Conservation (phyloP, 2,888 invertebrate species). For the Tillus elongatus region DNA sequence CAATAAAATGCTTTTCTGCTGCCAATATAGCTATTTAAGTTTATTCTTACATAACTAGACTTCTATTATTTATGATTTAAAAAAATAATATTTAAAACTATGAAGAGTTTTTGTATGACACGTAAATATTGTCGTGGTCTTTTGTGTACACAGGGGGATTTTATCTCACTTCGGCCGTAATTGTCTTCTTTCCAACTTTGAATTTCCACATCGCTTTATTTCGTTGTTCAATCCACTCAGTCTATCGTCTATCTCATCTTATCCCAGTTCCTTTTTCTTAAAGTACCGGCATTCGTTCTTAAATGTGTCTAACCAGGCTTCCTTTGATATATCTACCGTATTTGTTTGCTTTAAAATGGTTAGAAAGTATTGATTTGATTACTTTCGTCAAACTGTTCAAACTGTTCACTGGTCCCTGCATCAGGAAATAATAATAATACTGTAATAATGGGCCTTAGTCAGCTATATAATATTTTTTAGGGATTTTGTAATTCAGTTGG, state of each 20-base stretch:
- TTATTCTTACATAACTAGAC: too few species aligned
- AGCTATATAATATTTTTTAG: too few species aligned
- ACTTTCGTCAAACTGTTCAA: too few species aligned
- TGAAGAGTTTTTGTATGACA: too few species aligned
- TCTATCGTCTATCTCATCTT: constrained; percentile 38
- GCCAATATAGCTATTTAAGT: too few species aligned
- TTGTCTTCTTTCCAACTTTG: constrained; percentile 35
- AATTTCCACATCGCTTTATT: constrained; percentile 39
- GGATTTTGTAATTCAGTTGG: too few species aligned
- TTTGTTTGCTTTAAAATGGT: constrained; percentile 34
- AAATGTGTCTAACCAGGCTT: constrained; percentile 35
- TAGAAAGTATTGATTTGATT: constrained; percentile 31
- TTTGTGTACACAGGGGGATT: constrained; percentile 21
- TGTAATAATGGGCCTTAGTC: too few species aligned
- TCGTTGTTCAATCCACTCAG: constrained; percentile 38
- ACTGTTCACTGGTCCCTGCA: too few species aligned
- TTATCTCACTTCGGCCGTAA: constrained; percentile 32
- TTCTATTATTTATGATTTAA: too few species aligned
- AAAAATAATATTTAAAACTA: too few species aligned
- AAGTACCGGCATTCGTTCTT: constrained; percentile 35
- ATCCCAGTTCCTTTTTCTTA: constrained; percentile 34
- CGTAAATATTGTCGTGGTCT: constrained; percentile 21
- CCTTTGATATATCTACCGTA: constrained; percentile 38
- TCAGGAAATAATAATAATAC: too few species aligned
- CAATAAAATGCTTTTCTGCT: too few species aligned